Evolutionary conservation across 2,797 vertebrate genomes (phyloP), one percentile per base, ranked within the genome.

Genomic region (Oophaga sylvatica): DNA sequence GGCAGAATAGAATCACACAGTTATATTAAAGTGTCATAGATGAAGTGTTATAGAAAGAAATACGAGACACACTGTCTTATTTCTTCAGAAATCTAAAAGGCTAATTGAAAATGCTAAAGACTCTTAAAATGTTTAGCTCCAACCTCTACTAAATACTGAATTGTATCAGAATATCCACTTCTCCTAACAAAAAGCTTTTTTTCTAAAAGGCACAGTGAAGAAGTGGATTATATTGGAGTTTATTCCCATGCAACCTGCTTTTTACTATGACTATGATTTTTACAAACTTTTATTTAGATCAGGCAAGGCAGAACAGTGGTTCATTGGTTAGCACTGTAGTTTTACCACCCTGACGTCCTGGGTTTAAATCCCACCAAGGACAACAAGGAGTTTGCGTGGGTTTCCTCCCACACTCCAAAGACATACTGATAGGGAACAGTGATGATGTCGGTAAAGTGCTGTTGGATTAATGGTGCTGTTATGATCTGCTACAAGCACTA

Each of bases 101-200:
- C 53, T 79, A 79, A 79, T 60, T 79, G 53, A 79, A 77, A 79
- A 79, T 59, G 19, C 56, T 79, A 60, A 29, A 41, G 41, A 79
- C 31, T 59, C 48, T 57, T 59, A 26, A 19, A 31, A 26, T 59
- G 77, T 79, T 79, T 79, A 31, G 26, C 56, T 19, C 12, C 76
- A 59, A 13, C 76, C 56, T 19, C 26, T 60, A 79, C 31, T 59
- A 35, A 79, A 59, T 16, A 35, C 16, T 60, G 53, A 57, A 79
- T 79, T 79, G 5, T 60, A 79, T 59, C 20, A 79, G 26, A 79
- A 79, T 77, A 75, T 22, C 35, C 73, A 77, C 77, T 79, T 79
- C 29, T 26, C 8, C 76, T 29, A 79, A 57, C n/a, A 29, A 79
- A 56, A 31, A 79, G 26, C 77, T 19, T 31, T 79, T 79, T 56